Evolutionary conservation across 2,113 vertebrate genomes (phyloP), one percentile per base, ranked within the genome.

Genomic region (Lampris incognitus): DNA sequence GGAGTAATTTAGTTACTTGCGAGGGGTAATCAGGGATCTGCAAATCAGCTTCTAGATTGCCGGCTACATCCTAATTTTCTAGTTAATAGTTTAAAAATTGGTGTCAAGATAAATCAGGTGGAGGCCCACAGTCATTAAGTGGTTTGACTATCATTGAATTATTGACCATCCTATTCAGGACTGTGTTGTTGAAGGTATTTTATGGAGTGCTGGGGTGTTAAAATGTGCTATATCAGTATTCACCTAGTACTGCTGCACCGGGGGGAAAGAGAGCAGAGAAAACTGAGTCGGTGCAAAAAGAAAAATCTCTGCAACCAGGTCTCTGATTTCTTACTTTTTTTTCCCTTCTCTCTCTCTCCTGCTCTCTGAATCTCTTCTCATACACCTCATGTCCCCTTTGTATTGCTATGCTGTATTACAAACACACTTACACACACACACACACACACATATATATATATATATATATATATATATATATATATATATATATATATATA

Each of bases 171-270:
- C 36, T 50, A 44, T 36, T 13, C 36, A 49, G 56, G 55, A 66
- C 39, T 61, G 52, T 67, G 40, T 55, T 68, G 51, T 64, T 9
- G 68, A 55, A 69, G 60, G 36, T 65, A 62, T 48, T 48, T 24
- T 57, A 38, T 64, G 74, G 77, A 77, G 61, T 59, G 66, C 63
- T 68, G 69, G 9, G 44, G 48, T 80, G 2, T 36, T 10, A 44
- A 51, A 68, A 38, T 58, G 63, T 41, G 60, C 52, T 73, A 51
- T 63, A 78, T 83, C 78, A 78, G 82, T 84, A 79, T 85, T 86
- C 81, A 79, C 50, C 24, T 36, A 46, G 66, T 85, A 68, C 71
- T 61, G 76, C 72, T 69, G 52, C 52, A 63, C 13, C 63, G 73
- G 48, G 24, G 69, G 80, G 38, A 72, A 83, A 52, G 58, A 71